Evolutionary conservation across 1,140 invertebrate genomes (phyloP).

Genomic region (Megalonaias nervosa): DNA sequence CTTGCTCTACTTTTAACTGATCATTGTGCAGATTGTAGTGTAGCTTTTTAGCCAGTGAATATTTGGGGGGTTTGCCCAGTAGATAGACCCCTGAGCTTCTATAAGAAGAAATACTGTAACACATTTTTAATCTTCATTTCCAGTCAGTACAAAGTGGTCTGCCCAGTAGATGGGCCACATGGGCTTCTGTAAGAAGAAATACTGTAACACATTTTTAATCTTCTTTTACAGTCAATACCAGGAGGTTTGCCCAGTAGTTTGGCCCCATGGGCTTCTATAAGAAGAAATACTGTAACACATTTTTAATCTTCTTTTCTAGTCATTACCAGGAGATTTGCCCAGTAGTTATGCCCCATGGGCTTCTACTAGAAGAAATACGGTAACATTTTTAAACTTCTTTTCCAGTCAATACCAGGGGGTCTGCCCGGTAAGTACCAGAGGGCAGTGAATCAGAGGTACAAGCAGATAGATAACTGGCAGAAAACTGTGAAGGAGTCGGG

Average conservation of each 20-base stretch:
- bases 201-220: background rate
- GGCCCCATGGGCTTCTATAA: no score
- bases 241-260: no score
- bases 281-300: background rate
- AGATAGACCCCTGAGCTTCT: no score
- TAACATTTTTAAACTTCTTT: background rate
- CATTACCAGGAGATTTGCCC: no score
- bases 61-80: no score
- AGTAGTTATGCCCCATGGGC: background rate
- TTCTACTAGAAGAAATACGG: background rate
- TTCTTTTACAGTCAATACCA: conserved; percentile 21
- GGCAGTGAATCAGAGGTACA: conserved; percentile 54
- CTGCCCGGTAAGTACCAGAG: conserved; percentile 62
- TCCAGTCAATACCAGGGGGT: conserved; percentile 56
- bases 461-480: conserved; percentile 66
- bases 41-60: no score
- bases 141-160: background rate
- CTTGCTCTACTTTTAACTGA: no score
- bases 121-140: background rate
- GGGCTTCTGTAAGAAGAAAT: background rate
- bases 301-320: background rate
- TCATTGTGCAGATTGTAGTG: no score
- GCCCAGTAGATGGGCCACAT: background rate
- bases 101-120: background rate
- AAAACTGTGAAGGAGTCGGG: conserved; percentile 66